Conservation (phyloP, 1,140 invertebrate species). For the Pemphigus obesinymphae region DNA sequence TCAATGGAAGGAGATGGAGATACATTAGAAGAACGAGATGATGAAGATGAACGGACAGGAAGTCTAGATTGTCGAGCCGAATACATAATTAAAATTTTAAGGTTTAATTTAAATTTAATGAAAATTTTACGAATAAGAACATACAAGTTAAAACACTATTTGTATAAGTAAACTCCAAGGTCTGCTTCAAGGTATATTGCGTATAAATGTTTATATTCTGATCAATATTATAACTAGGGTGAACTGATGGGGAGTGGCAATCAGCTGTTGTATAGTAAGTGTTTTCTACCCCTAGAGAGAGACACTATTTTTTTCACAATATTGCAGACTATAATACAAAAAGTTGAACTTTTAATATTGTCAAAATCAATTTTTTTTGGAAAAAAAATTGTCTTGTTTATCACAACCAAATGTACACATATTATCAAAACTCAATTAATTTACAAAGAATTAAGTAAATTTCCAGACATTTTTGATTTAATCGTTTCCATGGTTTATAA, state of each 20-base stretch:
- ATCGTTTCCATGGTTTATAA: too few species aligned
- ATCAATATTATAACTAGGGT: slow-evolving; percentile 46
- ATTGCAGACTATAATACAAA: too few species aligned
- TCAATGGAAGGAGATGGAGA: not conserved
- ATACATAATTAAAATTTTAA: slow-evolving; percentile 12
- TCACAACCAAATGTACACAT: too few species aligned
- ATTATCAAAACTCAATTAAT: too few species aligned
- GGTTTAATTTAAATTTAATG: not conserved
- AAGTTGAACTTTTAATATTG: too few species aligned
- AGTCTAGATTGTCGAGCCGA: not conserved
- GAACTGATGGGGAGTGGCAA: slow-evolving; percentile 37
- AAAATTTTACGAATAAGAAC: not conserved
- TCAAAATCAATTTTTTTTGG: too few species aligned
- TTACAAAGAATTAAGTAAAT: too few species aligned
- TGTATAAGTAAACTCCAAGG: too few species aligned
- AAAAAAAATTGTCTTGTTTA: too few species aligned
- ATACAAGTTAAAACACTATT: not conserved
- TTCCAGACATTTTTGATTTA: too few species aligned
- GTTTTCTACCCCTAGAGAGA: slow-evolving; percentile 14
- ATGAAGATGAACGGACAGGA: slow-evolving; percentile 34
- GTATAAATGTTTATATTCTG: slow-evolving; percentile 13
- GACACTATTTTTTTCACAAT: not conserved
- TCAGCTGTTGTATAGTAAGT: not conserved
- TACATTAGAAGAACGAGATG: slow-evolving; percentile 31
- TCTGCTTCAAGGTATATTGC: slow-evolving; percentile 20